Conservation (phyloP, 2,888 invertebrate genomes). For the Steromphala cineraria region DNA sequence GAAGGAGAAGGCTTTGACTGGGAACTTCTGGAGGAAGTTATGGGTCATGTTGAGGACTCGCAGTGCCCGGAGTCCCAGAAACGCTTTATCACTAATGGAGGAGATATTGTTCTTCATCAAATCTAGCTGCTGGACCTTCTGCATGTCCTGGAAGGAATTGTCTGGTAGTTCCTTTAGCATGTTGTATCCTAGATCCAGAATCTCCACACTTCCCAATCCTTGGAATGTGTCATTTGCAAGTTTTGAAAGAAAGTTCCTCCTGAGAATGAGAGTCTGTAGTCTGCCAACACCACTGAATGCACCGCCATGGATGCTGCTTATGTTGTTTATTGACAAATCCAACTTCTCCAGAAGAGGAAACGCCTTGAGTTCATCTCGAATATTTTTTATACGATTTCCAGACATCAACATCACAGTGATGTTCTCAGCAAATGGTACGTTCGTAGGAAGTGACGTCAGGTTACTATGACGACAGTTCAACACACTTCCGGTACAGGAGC, state of each 20-base stretch:
- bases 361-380: neutral
- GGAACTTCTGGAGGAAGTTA: neutral
- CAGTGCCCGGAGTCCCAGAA: constrained; percentile 9
- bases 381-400: neutral
- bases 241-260: constrained; percentile 12
- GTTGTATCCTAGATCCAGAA: constrained; percentile 29
- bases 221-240: constrained; percentile 11
- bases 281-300: neutral
- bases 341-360: constrained; percentile 1
- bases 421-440: neutral
- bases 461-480: neutral
- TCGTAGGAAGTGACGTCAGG: constrained; percentile 4
- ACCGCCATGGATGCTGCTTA: neutral
- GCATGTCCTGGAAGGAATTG: constrained; percentile 14
- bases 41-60: constrained; percentile 17
- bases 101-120: constrained; percentile 25
- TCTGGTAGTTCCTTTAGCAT: neutral
- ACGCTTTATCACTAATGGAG: neutral
- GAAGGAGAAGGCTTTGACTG: neutral
- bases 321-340: constrained; percentile 19
- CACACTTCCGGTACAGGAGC: neutral
- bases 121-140: constrained; percentile 14
- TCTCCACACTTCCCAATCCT: neutral
- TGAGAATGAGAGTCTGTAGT: constrained; percentile 22
- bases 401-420: neutral